A percentile compares a stretch with the other conserved stretches of the same genome.
Conservation (phyloP, 2,113 vertebrate species). For the Perccottus glenii region DNA sequence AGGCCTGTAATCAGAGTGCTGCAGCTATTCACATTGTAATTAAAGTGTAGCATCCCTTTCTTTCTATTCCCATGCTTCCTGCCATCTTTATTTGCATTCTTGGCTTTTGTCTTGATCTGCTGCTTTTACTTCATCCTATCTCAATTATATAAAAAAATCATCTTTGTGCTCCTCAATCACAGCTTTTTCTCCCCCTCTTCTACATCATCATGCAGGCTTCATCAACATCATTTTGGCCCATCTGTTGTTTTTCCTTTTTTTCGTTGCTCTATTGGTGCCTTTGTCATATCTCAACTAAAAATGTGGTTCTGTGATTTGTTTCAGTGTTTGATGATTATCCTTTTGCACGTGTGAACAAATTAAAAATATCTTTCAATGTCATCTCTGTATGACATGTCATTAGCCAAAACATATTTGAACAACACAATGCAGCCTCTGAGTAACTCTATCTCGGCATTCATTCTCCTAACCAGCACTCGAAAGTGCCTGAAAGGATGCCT, state of each 20-base stretch:
- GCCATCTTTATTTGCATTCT: slow-evolving; percentile 39
- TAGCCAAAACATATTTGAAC: slow-evolving; percentile 51
- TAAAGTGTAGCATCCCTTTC: slow-evolving; percentile 45
- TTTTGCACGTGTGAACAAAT: slow-evolving; percentile 11
- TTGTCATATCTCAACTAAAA: slow-evolving; percentile 62
- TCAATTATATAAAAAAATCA: slow-evolving; percentile 51
- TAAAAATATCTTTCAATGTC: slow-evolving; percentile 20
- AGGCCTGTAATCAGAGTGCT: slow-evolving; percentile 43
- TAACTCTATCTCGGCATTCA: slow-evolving; percentile 37
- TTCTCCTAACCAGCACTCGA: slow-evolving; percentile 31
- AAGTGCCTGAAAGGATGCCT: slow-evolving; percentile 39
- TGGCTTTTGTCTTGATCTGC: slow-evolving; percentile 26
- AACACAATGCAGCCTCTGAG: slow-evolving; percentile 31
- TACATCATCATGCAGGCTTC: slow-evolving; percentile 43
- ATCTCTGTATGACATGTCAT: slow-evolving; percentile 49
- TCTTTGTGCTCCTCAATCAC: slow-evolving; percentile 39
- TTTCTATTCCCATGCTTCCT: slow-evolving; percentile 8
- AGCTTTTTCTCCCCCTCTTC: not conserved
- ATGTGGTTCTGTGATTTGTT: slow-evolving; percentile 54
- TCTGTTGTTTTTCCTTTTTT: slow-evolving; percentile 65
- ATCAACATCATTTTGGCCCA: slow-evolving; percentile 58
- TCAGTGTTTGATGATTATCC: slow-evolving; percentile 40
- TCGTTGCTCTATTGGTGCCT: slow-evolving; percentile 48
- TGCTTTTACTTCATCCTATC: slow-evolving; percentile 49
- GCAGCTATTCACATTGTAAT: slow-evolving; percentile 63